Conservation (phyloP, 2,113 vertebrate species). For the Etia nguti region DNA sequence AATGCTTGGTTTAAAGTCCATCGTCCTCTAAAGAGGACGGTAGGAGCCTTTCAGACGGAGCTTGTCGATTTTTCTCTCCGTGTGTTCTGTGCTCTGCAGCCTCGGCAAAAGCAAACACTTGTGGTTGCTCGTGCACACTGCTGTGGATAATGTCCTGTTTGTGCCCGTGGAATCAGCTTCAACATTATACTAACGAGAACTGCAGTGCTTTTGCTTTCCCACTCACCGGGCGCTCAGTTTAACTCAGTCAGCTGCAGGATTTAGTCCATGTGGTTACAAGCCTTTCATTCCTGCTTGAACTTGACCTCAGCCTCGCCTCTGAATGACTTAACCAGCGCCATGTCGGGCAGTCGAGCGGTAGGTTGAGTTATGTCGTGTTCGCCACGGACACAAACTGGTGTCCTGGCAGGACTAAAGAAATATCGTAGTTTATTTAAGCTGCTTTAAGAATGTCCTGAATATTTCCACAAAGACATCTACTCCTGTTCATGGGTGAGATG, state of each 20-base stretch:
- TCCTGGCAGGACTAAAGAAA: neutral
- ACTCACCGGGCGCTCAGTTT: neutral
- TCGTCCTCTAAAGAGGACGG: neutral
- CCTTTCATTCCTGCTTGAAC: neutral
- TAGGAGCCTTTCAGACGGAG: rapidly evolving
- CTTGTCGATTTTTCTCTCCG: neutral
- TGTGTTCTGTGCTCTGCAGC: neutral
- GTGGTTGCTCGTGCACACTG: slow-evolving; percentile 18
- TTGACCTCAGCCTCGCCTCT: neutral
- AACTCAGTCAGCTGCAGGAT: neutral
- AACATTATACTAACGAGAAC: neutral
- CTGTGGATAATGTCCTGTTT: neutral
- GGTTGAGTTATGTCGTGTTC: neutral
- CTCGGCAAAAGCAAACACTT: neutral
- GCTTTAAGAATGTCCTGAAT: neutral
- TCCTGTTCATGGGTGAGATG: neutral
- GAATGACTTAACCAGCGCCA: neutral
- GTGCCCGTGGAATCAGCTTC: slow-evolving; percentile 15
- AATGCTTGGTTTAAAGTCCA: neutral
- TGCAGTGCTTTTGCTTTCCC: neutral
- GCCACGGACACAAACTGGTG: neutral
- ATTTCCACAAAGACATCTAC: neutral
- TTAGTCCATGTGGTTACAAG: neutral
- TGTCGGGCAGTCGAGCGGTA: neutral
- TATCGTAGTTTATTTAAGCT: neutral